Percentiles rank a stretch among this genome's conserved stretches.
Evolutionary conservation across 2,888 invertebrate genomes (phyloP).

Genomic region (Gryllus longicercus): DNA sequence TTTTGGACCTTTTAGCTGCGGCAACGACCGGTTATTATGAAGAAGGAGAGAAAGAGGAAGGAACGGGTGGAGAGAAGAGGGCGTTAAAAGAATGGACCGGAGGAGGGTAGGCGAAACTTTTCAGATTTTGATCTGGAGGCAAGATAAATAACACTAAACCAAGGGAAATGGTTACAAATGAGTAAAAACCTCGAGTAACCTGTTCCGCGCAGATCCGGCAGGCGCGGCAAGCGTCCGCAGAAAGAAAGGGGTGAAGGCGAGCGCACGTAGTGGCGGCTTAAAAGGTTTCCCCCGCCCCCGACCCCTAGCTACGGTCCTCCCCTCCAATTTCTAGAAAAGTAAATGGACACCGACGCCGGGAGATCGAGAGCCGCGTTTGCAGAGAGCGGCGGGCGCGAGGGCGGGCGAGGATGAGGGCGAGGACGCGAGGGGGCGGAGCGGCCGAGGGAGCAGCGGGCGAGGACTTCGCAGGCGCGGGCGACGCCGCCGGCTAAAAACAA

Average conservation of each 20-base stretch:
- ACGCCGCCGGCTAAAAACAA: neutral
- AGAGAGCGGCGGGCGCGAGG: neutral
- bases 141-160: slow-evolving; percentile 31
- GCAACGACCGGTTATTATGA: neutral
- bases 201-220: neutral
- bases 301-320: neutral
- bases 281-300: neutral
- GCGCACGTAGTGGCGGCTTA: neutral
- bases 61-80: neutral
- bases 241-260: neutral
- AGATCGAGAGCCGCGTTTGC: neutral
- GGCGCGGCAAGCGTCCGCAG: neutral
- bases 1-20: neutral
- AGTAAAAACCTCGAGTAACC: slow-evolving; percentile 26
- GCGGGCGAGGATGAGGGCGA: neutral
- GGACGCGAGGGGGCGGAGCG: neutral
- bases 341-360: neutral
- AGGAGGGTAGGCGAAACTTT: slow-evolving; percentile 5
- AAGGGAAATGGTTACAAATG: slow-evolving; percentile 30
- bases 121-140: slow-evolving; percentile 21
- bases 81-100: neutral
- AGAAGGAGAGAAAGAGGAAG: neutral
- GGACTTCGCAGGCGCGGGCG: too few species aligned
- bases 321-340: neutral
- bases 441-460: neutral